phyloP scores from a whole-genome alignment of 2,797 vertebrate species.

The Trichosurus vulpecula region DNA sequence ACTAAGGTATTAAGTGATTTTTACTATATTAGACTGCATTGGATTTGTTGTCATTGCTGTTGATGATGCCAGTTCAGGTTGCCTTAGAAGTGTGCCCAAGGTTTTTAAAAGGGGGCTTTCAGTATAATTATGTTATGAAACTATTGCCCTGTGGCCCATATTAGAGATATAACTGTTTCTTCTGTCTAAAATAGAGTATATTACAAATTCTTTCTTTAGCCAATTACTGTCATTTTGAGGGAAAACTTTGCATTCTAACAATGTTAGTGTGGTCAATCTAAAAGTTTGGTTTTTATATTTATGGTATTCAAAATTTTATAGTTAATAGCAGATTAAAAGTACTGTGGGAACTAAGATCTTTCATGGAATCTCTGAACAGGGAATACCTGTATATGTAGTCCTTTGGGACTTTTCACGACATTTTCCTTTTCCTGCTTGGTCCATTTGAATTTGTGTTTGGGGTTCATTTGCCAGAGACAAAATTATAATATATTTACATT shows the following conservation, averaged over 20 bases:
- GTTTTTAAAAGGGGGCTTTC: background rate
- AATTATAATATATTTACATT: background rate
- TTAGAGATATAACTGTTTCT: background rate
- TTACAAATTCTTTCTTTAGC: background rate
- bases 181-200: slow-evolving; percentile 16
- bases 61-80: slow-evolving; percentile 21
- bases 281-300: slow-evolving; percentile 24
- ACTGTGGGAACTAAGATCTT: background rate
- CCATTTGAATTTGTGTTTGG: background rate
- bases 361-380: background rate
- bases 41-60: background rate
- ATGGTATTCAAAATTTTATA: slow-evolving; percentile 24
- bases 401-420: background rate
- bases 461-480: slow-evolving; percentile 3
- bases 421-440: background rate
- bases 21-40: background rate
- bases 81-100: background rate
- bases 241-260: background rate
- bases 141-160: background rate
- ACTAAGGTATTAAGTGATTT: background rate
- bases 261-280: background rate
- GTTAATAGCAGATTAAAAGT: background rate
- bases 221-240: background rate
- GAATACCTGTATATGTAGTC: background rate
- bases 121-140: slow-evolving; percentile 14